Evolutionary conservation across 2,113 vertebrate species (phyloP).

Genomic region (Saiga tatarica): DNA sequence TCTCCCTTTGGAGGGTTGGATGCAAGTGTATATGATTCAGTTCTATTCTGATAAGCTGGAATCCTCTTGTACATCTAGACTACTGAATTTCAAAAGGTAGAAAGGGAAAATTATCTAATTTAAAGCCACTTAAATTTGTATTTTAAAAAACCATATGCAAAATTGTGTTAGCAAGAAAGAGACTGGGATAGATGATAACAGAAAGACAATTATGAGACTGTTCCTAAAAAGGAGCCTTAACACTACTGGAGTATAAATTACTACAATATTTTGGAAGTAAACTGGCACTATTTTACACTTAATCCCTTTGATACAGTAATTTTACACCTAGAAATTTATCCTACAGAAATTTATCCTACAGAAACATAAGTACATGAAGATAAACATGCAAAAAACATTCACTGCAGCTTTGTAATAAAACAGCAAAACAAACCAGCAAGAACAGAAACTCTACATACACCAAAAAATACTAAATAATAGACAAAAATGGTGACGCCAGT

Average conservation of each 20-base stretch:
- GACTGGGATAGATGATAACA: not conserved
- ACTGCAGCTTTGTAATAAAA: not conserved
- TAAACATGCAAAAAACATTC: not conserved
- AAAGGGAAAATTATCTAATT: not conserved
- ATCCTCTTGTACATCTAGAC: not conserved
- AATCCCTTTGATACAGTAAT: not conserved
- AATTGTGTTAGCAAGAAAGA: not conserved
- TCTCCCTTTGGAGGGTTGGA: not conserved
- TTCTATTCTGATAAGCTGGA: not conserved
- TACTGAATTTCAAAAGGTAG: not conserved
- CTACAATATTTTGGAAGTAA: not conserved
- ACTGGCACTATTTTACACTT: not conserved
- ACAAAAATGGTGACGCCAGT: not conserved
- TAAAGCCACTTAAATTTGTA: not conserved
- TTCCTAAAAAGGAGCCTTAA: not conserved
- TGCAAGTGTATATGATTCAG: not conserved
- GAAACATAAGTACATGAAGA: not conserved
- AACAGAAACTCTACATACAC: not conserved
- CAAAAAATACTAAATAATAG: not conserved
- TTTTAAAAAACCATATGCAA: not conserved
- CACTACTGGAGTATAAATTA: not conserved
- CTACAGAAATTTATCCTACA: not conserved
- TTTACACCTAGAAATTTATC: not conserved
- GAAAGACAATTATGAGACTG: not conserved
- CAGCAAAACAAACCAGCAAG: not conserved